A percentile compares a stretch with the other conserved stretches of the same genome.
Conservation (phyloP, 2,113 vertebrate genomes). For the Poecilia latipinna region DNA sequence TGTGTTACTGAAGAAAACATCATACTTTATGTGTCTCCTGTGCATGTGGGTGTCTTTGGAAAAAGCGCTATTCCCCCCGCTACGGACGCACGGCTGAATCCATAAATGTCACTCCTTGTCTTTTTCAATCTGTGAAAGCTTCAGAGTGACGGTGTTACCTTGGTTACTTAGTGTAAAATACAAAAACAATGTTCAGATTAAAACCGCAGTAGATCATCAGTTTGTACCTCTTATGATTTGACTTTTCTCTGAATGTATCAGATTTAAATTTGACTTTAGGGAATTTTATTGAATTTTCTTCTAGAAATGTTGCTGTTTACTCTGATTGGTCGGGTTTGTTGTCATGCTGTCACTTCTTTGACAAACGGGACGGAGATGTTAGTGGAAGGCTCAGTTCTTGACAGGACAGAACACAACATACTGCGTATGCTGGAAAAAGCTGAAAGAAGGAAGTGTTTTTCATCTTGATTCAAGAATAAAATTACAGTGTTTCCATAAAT, state of each 20-base stretch:
- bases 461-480: slow-evolving; percentile 38
- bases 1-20: slow-evolving; percentile 8
- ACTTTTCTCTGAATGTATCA: neutral
- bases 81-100: slow-evolving; percentile 24
- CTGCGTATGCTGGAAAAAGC: slow-evolving; percentile 15
- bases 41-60: slow-evolving; percentile 15
- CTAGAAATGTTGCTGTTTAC: neutral
- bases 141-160: slow-evolving; percentile 25
- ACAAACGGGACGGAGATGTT: neutral
- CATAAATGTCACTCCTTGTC: slow-evolving; percentile 32
- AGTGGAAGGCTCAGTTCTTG: neutral
- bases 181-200: neutral
- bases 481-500: slow-evolving; percentile 49
- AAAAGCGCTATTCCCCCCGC: slow-evolving; percentile 31
- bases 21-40: slow-evolving; percentile 2
- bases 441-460: slow-evolving; percentile 31
- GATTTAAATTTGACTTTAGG: neutral
- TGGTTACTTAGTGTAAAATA: slow-evolving; percentile 13
- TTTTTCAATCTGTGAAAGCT: slow-evolving; percentile 22
- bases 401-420: slow-evolving; percentile 4
- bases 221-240: neutral
- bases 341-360: neutral
- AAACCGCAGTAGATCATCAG: neutral
- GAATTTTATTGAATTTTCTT: neutral
- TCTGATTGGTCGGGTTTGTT: neutral